Evolutionary conservation across 30 jellyfish, hydroid and myxozoan species (phyloP).

Genomic region (Aurelia aurita): DNA sequence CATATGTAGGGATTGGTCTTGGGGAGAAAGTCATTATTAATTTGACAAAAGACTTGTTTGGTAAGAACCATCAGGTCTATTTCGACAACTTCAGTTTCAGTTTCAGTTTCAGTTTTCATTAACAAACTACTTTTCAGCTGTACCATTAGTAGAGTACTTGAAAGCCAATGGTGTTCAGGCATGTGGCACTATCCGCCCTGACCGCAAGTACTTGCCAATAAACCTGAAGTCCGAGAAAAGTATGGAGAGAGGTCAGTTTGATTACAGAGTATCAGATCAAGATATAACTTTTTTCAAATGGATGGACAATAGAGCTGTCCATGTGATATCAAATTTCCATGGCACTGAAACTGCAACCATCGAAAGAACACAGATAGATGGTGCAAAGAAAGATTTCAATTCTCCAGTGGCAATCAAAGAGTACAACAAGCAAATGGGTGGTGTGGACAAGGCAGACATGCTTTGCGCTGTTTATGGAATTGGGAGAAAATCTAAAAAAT

Average conservation of each 20-base stretch:
- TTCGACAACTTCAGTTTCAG: no score
- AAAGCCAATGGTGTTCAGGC: background rate
- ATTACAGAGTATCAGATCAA: conserved; percentile 53
- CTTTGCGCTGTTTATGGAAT: conserved; percentile 82
- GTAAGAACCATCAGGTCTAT: conserved; percentile 67
- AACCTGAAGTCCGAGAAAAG: conserved; percentile 41
- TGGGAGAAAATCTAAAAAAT: conserved; percentile 64
- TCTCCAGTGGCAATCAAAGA: conserved; percentile 71
- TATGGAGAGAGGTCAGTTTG: conserved; percentile 64
- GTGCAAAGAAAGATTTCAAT: conserved; percentile 12
- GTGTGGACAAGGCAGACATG: conserved; percentile 83
- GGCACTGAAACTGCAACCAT: conserved; percentile 11
- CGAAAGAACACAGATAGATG: conserved; percentile 53
- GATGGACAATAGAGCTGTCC: conserved; percentile 81
- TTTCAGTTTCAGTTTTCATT: conserved; percentile 50
- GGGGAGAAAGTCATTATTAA: conserved; percentile 69
- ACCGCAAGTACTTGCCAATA: conserved; percentile 43
- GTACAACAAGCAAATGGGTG: conserved; percentile 70
- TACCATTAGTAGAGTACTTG: conserved; percentile 64
- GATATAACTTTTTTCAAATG: conserved; percentile 60
- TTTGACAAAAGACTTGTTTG: conserved; percentile 64
- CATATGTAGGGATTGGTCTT: conserved; percentile 55
- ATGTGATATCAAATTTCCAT: no score
- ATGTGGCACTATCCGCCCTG: conserved; percentile 63
- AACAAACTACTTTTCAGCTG: conserved; percentile 60